A percentile compares a stretch with the other conserved stretches of the same genome.
phyloP scores from a whole-genome alignment of 2,888 invertebrate species.

The Volucella bombylans region DNA sequence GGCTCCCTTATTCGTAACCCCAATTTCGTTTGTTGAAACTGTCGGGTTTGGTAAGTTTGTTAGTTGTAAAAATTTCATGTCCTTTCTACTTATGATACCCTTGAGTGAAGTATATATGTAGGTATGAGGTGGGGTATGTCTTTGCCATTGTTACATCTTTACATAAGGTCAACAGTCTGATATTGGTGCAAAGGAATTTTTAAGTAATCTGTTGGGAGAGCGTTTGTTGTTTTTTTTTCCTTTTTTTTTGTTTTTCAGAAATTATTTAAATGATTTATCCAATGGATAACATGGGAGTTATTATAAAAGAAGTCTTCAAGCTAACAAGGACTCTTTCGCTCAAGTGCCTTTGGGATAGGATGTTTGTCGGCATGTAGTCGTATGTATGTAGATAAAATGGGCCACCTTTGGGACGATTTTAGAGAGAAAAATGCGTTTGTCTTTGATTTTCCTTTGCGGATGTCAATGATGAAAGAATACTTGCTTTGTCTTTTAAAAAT shows the following conservation, averaged over 20 bases:
- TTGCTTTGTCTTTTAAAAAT: too few relatives aligned
- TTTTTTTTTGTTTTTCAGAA: not conserved
- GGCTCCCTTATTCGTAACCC: constrained; percentile 11
- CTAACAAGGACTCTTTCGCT: too few relatives aligned
- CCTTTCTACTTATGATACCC: constrained; percentile 29
- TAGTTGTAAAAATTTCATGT: constrained; percentile 32
- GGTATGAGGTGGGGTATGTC: not conserved
- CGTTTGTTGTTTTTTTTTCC: too few relatives aligned
- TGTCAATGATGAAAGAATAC: too few relatives aligned
- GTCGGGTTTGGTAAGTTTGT: constrained; percentile 2
- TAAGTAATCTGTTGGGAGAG: not conserved
- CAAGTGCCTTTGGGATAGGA: too few relatives aligned
- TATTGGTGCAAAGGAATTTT: constrained; percentile 23
- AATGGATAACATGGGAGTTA: not conserved
- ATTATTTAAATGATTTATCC: constrained; percentile 13
- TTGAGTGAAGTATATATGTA: constrained; percentile 4
- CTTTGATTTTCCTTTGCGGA: too few relatives aligned
- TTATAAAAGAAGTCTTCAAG: not conserved
- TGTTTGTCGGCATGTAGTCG: too few relatives aligned
- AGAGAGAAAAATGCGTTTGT: too few relatives aligned
- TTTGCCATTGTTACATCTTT: constrained; percentile 5
- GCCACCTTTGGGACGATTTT: too few relatives aligned
- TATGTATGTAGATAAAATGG: too few relatives aligned
- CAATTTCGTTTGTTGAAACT: constrained; percentile 9
- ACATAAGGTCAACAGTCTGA: not conserved